phyloP scores from a whole-genome alignment of 1,140 invertebrate species.

The Zophobas morio region DNA sequence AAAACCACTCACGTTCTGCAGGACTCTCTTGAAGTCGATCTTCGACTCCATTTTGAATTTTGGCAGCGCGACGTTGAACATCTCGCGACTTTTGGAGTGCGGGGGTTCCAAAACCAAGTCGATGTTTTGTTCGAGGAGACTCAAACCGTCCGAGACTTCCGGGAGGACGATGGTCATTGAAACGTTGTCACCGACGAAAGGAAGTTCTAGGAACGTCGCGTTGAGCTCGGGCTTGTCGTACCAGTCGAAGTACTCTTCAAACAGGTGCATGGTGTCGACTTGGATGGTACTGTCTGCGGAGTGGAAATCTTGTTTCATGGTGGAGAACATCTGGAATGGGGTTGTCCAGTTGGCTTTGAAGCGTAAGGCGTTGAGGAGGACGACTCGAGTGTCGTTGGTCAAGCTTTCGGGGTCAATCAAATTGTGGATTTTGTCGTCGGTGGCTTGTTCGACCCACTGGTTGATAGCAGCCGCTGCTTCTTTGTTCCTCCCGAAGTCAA shows the following conservation, averaged over 20 bases:
- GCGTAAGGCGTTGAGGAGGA: neutral
- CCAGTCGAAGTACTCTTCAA: neutral
- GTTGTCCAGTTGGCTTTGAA: neutral
- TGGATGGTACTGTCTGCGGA: neutral
- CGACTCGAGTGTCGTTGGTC: neutral
- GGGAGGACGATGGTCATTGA: neutral
- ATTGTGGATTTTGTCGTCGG: neutral
- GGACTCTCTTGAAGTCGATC: neutral
- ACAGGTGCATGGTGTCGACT: neutral
- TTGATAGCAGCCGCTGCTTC: conserved; percentile 59
- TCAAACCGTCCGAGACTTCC: neutral
- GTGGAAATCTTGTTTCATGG: neutral
- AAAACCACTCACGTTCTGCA: neutral
- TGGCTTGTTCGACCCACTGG: neutral
- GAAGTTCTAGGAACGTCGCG: neutral
- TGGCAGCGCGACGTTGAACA: neutral
- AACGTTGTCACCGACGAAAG: neutral
- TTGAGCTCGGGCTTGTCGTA: neutral
- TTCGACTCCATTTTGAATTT: neutral
- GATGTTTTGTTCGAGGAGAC: neutral
- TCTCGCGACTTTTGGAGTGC: neutral
- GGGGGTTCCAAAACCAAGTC: neutral
- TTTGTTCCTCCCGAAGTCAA: conserved; percentile 70
- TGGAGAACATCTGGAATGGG: neutral
- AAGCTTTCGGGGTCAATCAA: neutral